Evolutionary conservation across 2,113 vertebrate genomes (phyloP), one percentile per base, ranked within the genome.

Genomic region (Balaeniceps rex): DNA sequence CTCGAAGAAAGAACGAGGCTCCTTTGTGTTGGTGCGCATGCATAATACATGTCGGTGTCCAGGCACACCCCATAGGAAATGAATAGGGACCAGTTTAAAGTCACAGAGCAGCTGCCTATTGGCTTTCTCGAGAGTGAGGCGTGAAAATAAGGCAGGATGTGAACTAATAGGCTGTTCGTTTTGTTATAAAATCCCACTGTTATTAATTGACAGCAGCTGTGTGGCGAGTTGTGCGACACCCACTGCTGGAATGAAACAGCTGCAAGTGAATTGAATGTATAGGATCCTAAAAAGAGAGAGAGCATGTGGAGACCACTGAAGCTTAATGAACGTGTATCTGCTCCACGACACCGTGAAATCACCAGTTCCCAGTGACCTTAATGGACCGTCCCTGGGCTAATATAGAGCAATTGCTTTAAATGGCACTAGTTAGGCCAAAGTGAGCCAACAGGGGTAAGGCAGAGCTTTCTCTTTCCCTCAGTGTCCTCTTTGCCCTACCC

Each of bases 101-200:
- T 94, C 95, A 94, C 87, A 92, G 61, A 89, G 72, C 97, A 97
- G 94, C 88, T 96, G 95, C 82, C 70, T 85, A 52, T 71, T 91
- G 77, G 81, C 84, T 96, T 94, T 87, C 70, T 71, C 5, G 6
- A 82, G 88, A 96, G 83, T 1, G 11, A 92, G 70, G 46, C 29
- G 0, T 76, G 84, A 87, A 72, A 96, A 91, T 87, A 89, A 85
- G 81, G 28, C 88, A 91, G 95, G 93, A 93, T 93, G 78, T 92
- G 87, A 89, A 77, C 66, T 77, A 96, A 92, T 26, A 58, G 81
- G 83, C 83, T 80, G 40, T 46, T 94, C 2, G 8, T 72, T 92
- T 95, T 76, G 46, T 83, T 82, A 40, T 74, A 92, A 69, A 88
- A 58, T 49, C 38, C 63, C 7, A 1, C 94, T 96, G 83, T 93